phyloP scores from a whole-genome alignment of 2,888 invertebrate species.

The Theodoxus fluviatilis region DNA sequence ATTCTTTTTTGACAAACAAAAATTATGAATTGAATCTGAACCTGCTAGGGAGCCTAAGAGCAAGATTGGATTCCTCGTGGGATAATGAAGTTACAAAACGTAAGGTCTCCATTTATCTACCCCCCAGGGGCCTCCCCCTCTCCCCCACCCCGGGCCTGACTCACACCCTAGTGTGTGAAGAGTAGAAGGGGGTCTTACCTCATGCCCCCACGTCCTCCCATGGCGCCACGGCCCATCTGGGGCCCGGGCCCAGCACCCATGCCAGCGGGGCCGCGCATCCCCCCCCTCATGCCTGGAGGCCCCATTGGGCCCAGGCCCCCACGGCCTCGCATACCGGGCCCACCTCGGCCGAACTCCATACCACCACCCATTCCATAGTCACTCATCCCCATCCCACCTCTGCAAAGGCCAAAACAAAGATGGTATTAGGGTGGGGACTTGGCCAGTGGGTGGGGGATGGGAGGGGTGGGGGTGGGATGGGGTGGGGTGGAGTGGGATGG shows the following conservation, averaged over 20 bases:
- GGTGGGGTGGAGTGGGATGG: constrained; percentile 1
- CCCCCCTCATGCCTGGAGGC: constrained; percentile 35
- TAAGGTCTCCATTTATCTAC: too few species aligned
- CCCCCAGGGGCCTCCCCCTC: constrained; percentile 32
- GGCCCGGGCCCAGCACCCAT: constrained; percentile 27
- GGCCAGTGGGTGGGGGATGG: neutral
- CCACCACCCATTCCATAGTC: constrained; percentile 35
- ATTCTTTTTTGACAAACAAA: too few species aligned
- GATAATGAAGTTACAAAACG: too few species aligned
- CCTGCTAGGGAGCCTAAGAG: too few species aligned
- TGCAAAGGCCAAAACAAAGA: too few species aligned
- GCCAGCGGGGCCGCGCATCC: constrained; percentile 36
- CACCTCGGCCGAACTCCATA: constrained; percentile 34
- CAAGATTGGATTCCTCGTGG: too few species aligned
- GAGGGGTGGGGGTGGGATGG: neutral
- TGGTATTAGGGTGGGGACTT: neutral
- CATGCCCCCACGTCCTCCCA: constrained; percentile 48
- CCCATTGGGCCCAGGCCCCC: constrained; percentile 34
- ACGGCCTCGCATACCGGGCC: constrained; percentile 29
- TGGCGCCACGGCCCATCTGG: constrained; percentile 49
- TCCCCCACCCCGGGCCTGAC: constrained; percentile 28
- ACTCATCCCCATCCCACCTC: constrained; percentile 34
- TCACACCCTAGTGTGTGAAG: neutral
- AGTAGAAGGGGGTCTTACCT: too few species aligned
- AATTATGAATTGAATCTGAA: too few species aligned